Evolutionary conservation across 2,888 invertebrate genomes (phyloP).

Genomic region (Byasa hedistus): DNA sequence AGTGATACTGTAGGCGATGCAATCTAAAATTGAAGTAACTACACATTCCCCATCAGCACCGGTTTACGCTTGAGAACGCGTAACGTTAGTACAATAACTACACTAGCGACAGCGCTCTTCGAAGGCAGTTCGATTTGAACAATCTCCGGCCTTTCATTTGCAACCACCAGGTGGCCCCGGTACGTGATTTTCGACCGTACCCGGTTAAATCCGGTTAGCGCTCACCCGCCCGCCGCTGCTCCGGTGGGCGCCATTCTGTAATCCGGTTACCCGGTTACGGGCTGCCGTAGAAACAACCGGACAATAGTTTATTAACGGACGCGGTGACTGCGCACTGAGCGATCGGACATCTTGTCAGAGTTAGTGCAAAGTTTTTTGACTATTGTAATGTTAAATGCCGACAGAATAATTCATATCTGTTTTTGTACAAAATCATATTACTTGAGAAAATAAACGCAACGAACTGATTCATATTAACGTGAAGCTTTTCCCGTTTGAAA

Average conservation of each 20-base stretch:
- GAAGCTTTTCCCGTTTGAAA: too few species aligned
- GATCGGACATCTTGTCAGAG: neutral
- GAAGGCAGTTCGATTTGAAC: neutral
- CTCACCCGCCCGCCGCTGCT: constrained; percentile 43
- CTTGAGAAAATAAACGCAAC: too few species aligned
- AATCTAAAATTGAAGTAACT: too few species aligned
- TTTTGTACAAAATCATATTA: too few species aligned
- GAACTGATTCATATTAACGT: too few species aligned
- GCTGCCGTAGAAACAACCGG: constrained; percentile 30
- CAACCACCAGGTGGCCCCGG: neutral
- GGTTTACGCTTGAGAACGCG: too few species aligned
- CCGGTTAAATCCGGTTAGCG: constrained; percentile 42
- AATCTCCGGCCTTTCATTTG: constrained; percentile 1
- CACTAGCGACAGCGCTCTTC: too few species aligned
- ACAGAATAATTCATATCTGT: too few species aligned
- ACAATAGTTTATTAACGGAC: constrained; percentile 24
- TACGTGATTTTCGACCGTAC: constrained; percentile 32
- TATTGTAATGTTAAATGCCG: too few species aligned
- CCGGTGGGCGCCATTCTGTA: constrained; percentile 44
- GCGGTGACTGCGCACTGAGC: constrained; percentile 8
- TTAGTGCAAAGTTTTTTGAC: neutral
- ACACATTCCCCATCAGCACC: too few species aligned
- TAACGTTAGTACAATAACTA: too few species aligned
- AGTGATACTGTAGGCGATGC: too few species aligned
- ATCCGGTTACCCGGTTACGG: constrained; percentile 46